These are phyloP conservation scores for Ceyx margarethae DNA, from an alignment of 2,113 vertebrate genomes.

Conservation along the genomic window DNA sequence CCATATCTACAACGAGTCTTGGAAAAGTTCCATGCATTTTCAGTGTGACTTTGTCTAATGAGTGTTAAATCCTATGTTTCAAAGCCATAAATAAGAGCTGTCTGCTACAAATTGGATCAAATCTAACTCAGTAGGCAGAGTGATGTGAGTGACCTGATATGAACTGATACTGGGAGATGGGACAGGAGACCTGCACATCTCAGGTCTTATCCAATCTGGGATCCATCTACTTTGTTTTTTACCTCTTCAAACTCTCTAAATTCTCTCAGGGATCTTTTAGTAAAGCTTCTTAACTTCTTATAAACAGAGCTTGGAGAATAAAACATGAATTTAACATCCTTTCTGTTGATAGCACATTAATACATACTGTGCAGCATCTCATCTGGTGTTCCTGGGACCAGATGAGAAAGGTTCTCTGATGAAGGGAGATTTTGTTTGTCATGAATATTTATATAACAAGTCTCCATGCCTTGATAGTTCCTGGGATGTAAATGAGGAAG, in stretches of 20 bases:
- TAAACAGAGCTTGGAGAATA: neutral
- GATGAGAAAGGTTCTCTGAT: neutral
- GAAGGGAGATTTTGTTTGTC: neutral
- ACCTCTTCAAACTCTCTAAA: neutral
- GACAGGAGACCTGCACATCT: neutral
- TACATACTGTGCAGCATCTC: neutral
- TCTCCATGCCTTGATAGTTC: neutral
- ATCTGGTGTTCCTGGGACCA: neutral
- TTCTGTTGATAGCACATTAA: neutral
- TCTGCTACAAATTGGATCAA: neutral
- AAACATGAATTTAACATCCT: neutral
- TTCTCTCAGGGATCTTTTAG: neutral
- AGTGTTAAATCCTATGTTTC: neutral
- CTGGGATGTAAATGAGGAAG: neutral
- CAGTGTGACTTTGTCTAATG: neutral
- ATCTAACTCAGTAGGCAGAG: accelerated
- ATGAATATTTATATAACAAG: neutral
- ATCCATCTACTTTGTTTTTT: neutral
- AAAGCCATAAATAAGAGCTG: neutral
- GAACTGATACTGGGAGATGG: neutral
- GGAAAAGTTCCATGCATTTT: neutral
- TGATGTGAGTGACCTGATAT: neutral
- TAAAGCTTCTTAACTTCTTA: neutral
- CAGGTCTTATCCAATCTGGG: too few relatives aligned
- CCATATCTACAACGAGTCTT: neutral